phyloP scores from a whole-genome alignment of 2,888 invertebrate species.

The Tanytarsus gracilentus region DNA sequence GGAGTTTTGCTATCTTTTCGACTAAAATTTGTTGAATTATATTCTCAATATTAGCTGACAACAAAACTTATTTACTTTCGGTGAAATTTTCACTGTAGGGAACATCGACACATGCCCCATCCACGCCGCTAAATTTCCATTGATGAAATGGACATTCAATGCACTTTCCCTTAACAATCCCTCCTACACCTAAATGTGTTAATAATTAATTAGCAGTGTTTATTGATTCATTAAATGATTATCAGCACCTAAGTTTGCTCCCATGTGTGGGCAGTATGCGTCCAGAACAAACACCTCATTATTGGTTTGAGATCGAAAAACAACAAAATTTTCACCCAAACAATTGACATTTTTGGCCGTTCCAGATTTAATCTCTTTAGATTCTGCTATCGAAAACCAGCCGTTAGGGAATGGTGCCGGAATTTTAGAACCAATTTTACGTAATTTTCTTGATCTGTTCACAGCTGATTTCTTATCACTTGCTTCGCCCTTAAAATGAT shows the following conservation, averaged over 20 bases:
- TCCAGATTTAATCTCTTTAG: slow-evolving; percentile 48
- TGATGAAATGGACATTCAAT: slow-evolving; percentile 85
- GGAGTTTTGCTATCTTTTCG: slow-evolving; percentile 18
- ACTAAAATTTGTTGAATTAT: not conserved
- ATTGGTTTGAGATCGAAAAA: slow-evolving; percentile 54
- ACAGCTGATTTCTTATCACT: not conserved
- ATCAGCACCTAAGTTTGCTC: not conserved
- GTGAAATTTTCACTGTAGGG: slow-evolving; percentile 53
- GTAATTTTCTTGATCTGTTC: slow-evolving; percentile 45
- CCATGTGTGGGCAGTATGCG: slow-evolving; percentile 80
- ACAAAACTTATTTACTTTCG: not conserved
- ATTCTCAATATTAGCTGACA: too few species aligned
- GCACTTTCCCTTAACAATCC: slow-evolving; percentile 64
- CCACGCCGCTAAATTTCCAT: slow-evolving; percentile 69
- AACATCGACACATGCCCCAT: slow-evolving; percentile 64
- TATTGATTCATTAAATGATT: too few species aligned
- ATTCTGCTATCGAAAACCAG: slow-evolving; percentile 74
- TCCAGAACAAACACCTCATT: slow-evolving; percentile 61
- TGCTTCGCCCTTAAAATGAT: not conserved
- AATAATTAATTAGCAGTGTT: slow-evolving; percentile 42
- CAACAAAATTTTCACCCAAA: slow-evolving; percentile 60
- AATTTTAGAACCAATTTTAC: slow-evolving; percentile 53
- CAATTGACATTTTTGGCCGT: slow-evolving; percentile 54
- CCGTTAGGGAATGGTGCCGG: slow-evolving; percentile 86
- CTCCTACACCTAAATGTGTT: slow-evolving; percentile 74